A percentile compares a stretch with the other conserved stretches of the same genome.
Evolutionary conservation across 2,797 vertebrate species (phyloP).

Genomic region (Bradypus variegatus): DNA sequence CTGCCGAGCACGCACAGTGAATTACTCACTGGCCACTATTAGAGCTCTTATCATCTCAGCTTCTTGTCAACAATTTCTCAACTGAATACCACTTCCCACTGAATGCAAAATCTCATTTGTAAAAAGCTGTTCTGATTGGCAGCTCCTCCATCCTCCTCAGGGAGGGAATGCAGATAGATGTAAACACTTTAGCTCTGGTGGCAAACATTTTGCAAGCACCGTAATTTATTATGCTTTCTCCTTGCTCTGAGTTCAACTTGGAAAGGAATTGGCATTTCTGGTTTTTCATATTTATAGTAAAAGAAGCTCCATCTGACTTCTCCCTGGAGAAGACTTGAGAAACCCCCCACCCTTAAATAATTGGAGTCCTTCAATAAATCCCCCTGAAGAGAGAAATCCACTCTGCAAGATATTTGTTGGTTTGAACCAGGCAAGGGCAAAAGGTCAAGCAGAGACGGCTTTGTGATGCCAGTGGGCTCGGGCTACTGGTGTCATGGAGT

Average conservation of each 20-base stretch:
- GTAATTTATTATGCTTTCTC: rapidly evolving
- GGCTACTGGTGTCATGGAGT: too few relatives aligned
- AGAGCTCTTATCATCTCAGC: rapidly evolving
- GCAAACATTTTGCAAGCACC: rapidly evolving
- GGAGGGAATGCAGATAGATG: rapidly evolving
- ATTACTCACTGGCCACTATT: rapidly evolving
- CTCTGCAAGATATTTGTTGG: rapidly evolving
- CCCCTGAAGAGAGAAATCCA: rapidly evolving
- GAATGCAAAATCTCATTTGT: rapidly evolving
- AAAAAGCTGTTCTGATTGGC: rapidly evolving
- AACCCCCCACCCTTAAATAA: rapidly evolving
- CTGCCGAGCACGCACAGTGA: rapidly evolving
- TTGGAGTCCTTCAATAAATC: too few relatives aligned
- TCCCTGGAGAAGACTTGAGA: rapidly evolving
- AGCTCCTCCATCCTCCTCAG: background rate
- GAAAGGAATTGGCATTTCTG: background rate
- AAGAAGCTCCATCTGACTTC: background rate
- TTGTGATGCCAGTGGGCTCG: rapidly evolving
- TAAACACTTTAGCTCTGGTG: rapidly evolving
- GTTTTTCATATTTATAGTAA: background rate
- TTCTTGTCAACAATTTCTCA: rapidly evolving
- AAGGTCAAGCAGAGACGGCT: background rate
- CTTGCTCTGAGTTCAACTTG: background rate
- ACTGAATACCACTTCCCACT: too few relatives aligned
- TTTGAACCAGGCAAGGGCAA: too few relatives aligned